Conservation (phyloP, 37 sponge, comb jelly and placozoan genomes). For the Amphimedon queenslandica region DNA sequence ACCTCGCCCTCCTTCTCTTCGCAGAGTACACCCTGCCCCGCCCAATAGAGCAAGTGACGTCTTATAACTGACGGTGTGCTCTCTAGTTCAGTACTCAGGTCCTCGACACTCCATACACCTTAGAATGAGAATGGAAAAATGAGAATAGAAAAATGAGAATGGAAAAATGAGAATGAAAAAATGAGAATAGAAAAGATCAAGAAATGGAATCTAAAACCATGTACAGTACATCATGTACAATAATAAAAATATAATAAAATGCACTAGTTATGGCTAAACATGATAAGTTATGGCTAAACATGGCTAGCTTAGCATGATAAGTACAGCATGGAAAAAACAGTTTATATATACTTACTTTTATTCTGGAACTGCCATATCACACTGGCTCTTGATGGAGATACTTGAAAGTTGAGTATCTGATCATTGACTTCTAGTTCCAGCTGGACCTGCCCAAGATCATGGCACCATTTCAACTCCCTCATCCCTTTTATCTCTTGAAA, state of each 20-base stretch:
- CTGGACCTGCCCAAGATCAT: conserved; percentile 73
- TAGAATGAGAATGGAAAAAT: no score
- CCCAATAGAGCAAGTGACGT: conserved; percentile 79
- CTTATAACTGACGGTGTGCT: conserved; percentile 41
- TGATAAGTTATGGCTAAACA: no score
- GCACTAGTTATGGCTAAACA: no score
- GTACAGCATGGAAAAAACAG: no score
- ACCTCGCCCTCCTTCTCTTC: no score
- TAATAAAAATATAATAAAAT: no score
- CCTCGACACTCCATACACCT: conserved; percentile 71
- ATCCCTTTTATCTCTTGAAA: conserved; percentile 67
- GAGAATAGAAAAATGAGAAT: no score
- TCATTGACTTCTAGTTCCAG: conserved; percentile 73
- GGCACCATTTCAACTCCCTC: conserved; percentile 88
- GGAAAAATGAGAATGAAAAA: no score
- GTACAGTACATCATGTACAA: no score
- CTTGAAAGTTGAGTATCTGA: conserved; percentile 50
- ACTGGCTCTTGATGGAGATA: conserved; percentile 82
- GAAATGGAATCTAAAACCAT: no score
- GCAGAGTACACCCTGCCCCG: conserved; percentile 78
- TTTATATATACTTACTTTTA: conserved; percentile 47
- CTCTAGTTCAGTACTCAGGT: conserved; percentile 37
- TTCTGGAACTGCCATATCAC: conserved; percentile 80
- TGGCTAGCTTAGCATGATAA: no score
- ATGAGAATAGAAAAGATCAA: no score